Base-by-base conservation (phyloP, 2,888 invertebrate genomes). In the Diaperis boleti region DNA sequence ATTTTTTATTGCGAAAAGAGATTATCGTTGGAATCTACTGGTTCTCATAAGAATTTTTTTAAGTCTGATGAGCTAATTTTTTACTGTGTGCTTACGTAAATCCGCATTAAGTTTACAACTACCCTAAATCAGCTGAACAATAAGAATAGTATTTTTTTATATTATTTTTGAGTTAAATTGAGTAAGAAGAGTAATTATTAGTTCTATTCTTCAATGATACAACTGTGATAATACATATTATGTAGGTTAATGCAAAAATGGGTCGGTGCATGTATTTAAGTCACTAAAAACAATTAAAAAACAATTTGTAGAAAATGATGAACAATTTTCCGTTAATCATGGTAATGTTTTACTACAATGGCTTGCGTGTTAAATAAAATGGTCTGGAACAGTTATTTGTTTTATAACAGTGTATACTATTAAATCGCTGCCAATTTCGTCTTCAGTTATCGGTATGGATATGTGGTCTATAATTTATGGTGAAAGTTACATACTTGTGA, bases 321-420 rank as follows among this genome's bases (percentile, higher is more conserved):
- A 37, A 52, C 50, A 11, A 14, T 39, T 22, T 31, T 14, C 13
- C 13, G 26, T 15, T 20, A 49, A 52, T 49, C 11, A 33, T 49
- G 15, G 35, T 33, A 49, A 49, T 13, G 20, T 33, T 39, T 54
- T 54, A 13, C 33, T 4, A 54, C 42, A 55, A 55, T 44, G 26
- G 41, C 8, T 59, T 59, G 59, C 59, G 59, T 59, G 59, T 11
- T 47, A 57, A 57, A 57, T 39, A 59, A 47, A 59, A 59, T 39
- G 47, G 20, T 39, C 33, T 29, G 37, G 33, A 59, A 59, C 59
- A 47, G 59, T 59, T 59, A 59, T 55, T 35, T 39, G 29, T 47
- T 57, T 57, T 49, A 39, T 59, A 59, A 59, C 59, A 59, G 59
- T 59, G 49, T 10, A 47, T 18, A 39, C 17, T 29, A 49, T 59